These are phyloP conservation scores for Cryptocephalus primarius DNA, from an alignment of 2,888 invertebrate species.

Conservation along the genomic window DNA sequence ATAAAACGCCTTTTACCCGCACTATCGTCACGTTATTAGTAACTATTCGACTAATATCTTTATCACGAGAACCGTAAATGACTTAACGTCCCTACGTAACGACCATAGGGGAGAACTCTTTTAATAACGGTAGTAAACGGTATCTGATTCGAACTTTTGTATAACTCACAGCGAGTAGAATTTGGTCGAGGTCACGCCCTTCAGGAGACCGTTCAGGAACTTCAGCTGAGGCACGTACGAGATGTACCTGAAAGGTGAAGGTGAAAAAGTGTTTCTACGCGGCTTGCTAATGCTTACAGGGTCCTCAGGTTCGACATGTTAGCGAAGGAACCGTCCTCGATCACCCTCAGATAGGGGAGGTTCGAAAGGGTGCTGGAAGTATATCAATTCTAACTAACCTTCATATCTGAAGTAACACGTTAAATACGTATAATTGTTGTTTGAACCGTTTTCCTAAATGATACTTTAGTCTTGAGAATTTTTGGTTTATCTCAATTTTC, in stretches of 20 bases:
- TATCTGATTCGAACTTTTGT: neutral
- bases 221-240: conserved; percentile 54
- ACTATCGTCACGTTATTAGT: too few species aligned
- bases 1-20: too few species aligned
- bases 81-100: neutral
- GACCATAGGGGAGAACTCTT: too few species aligned
- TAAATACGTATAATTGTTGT: too few species aligned
- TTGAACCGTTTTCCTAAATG: too few species aligned
- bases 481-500: too few species aligned
- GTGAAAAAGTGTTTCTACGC: neutral
- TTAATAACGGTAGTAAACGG: too few species aligned
- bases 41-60: too few species aligned
- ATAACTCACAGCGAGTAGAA: conserved; percentile 52
- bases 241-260: conserved; percentile 48
- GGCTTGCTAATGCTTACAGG: conserved; percentile 24
- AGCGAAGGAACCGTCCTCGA: conserved; percentile 48
- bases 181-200: conserved; percentile 39
- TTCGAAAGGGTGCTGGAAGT: conserved; percentile 46
- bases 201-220: conserved; percentile 41
- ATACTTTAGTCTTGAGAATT: too few species aligned
- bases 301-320: conserved; percentile 44
- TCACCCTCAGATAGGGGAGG: conserved; percentile 43
- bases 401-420: too few species aligned
- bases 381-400: too few species aligned
- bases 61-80: too few species aligned